Percentiles rank a stretch among this genome's conserved stretches.
These are phyloP conservation scores for Phoebastria nigripes DNA, from an alignment of 2,797 vertebrate genomes.

Conservation along the genomic window DNA sequence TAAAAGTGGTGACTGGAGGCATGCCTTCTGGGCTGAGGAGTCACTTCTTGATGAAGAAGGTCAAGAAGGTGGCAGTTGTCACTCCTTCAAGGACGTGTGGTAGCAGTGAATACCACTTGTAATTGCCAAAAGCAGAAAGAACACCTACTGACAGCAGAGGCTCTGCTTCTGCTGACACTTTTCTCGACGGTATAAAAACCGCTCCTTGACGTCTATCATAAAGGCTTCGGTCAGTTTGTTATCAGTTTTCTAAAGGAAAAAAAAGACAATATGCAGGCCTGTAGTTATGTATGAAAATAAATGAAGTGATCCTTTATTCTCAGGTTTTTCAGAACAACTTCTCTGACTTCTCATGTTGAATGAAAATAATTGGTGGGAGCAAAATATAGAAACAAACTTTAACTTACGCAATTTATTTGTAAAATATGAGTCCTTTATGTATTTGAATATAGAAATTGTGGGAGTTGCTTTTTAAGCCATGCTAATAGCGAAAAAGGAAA, in stretches of 20 bases:
- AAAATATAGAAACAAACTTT: not conserved
- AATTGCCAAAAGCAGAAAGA: not conserved
- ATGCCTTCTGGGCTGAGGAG: not conserved
- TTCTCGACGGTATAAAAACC: not conserved
- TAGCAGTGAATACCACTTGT: not conserved
- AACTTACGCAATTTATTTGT: not conserved
- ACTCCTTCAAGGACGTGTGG: not conserved
- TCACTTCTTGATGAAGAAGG: not conserved
- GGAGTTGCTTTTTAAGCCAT: not conserved
- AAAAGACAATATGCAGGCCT: not conserved
- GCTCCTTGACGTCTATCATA: not conserved
- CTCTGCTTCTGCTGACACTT: not conserved
- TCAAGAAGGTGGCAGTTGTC: not conserved
- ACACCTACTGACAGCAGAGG: not conserved
- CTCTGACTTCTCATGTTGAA: not conserved
- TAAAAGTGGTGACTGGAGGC: not conserved
- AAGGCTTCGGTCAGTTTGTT: not conserved
- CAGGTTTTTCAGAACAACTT: not conserved
- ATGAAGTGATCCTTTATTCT: not conserved
- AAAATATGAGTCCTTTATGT: not conserved
- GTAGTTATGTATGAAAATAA: not conserved
- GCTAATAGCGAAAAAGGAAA: not conserved
- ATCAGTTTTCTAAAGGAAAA: not conserved
- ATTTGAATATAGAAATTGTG: not conserved
- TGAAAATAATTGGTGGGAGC: not conserved